Conservation (phyloP, 2,797 vertebrate species). For the Crocidura indochinensis region DNA sequence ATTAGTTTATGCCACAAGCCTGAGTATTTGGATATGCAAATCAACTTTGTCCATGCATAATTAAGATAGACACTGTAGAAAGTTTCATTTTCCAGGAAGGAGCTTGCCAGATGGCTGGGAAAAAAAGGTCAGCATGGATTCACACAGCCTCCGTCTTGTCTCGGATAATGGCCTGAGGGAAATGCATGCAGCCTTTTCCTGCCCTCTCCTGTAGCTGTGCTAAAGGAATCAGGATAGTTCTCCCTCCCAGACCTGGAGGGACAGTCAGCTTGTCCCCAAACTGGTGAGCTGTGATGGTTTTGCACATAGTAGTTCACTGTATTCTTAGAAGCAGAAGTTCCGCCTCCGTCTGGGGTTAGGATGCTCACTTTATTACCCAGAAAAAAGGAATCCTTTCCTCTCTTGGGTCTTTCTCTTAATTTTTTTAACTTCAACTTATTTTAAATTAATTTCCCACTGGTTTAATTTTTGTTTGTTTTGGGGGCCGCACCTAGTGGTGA, state of each 20-base stretch:
- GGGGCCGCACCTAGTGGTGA: no score
- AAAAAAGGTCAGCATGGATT: constrained; percentile 67
- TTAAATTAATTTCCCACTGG: no score
- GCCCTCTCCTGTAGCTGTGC: not conserved
- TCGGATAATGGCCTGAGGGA: constrained; percentile 27
- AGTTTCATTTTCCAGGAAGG: constrained; percentile 76
- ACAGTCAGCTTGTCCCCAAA: constrained; percentile 22
- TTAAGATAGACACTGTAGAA: constrained; percentile 80
- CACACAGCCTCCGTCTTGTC: constrained; percentile 11
- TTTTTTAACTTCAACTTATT: no score
- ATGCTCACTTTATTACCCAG: not conserved
- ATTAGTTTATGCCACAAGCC: not conserved
- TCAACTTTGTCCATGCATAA: constrained; percentile 75
- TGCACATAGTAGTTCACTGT: not conserved
- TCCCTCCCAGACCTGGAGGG: constrained; percentile 9
- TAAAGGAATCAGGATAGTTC: not conserved
- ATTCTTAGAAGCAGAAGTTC: constrained; percentile 43
- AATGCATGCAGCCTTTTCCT: not conserved
- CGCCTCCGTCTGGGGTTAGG: constrained; percentile 33
- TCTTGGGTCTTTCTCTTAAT: no score
- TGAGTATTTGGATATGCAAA: constrained; percentile 79
- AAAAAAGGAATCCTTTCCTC: no score
- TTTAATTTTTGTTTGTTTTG: no score
- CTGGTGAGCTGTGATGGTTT: no score
- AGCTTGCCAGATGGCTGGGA: constrained; percentile 54